Conservation (phyloP, 2,797 vertebrate species). For the Rhynchonycteris naso region DNA sequence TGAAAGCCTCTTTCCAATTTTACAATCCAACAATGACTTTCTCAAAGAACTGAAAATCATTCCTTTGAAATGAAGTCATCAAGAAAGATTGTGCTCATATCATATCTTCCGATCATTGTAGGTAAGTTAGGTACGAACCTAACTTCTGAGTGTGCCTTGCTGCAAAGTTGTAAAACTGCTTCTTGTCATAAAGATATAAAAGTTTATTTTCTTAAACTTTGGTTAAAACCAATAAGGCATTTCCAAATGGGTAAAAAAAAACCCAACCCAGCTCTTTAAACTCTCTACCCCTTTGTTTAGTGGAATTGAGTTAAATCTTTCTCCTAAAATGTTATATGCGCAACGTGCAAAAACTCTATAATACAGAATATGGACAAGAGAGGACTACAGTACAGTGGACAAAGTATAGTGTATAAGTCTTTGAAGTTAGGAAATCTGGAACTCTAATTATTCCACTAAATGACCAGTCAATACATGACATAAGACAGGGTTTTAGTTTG, state of each 20-base stretch:
- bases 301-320: neutral
- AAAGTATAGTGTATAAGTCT: neutral
- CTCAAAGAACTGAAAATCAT: neutral
- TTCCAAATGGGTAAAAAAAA: rapidly evolving
- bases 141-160: neutral
- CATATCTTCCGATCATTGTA: neutral
- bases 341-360: neutral
- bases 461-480: neutral
- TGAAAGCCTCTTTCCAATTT: neutral
- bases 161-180: neutral
- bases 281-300: neutral
- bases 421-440: neutral
- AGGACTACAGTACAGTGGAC: neutral
- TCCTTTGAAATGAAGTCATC: neutral
- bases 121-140: neutral
- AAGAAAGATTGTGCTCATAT: neutral
- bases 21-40: neutral
- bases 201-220: neutral
- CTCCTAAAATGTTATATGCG: neutral
- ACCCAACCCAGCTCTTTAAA: neutral
- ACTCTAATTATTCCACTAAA: neutral
- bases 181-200: neutral
- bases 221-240: neutral
- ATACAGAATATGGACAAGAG: neutral
- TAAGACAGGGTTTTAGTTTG: neutral